phyloP scores from a whole-genome alignment of 2,113 vertebrate genomes.

The Cyrtonyx montezumae region DNA sequence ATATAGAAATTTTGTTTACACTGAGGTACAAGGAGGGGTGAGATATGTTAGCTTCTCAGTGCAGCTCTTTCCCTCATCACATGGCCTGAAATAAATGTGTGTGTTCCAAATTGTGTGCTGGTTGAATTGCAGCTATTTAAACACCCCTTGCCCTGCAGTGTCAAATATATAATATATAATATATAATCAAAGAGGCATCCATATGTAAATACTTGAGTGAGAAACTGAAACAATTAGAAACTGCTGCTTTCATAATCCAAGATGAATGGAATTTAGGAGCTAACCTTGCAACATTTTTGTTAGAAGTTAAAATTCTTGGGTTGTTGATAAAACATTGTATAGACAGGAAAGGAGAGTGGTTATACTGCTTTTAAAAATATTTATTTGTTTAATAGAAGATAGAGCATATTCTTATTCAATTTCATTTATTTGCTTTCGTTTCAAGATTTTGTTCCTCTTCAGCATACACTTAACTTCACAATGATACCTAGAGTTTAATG shows the following conservation, averaged over 20 bases:
- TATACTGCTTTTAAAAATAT: background rate
- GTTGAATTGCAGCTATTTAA: background rate
- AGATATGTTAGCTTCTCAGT: background rate
- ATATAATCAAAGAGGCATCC: background rate
- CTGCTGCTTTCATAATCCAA: background rate
- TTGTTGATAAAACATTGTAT: background rate
- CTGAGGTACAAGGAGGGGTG: background rate
- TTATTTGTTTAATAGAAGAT: background rate
- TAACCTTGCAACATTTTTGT: background rate
- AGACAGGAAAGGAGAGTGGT: background rate
- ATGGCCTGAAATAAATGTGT: background rate
- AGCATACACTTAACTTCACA: rapidly evolving
- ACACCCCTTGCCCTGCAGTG: background rate
- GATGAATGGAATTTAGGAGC: background rate
- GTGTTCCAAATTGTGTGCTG: background rate
- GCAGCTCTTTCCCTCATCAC: background rate
- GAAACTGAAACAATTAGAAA: background rate
- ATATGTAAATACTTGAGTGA: background rate
- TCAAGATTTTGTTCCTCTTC: background rate
- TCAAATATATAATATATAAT: no score
- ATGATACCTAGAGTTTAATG: rapidly evolving
- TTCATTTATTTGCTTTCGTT: background rate
- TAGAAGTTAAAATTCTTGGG: background rate
- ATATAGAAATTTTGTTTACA: background rate
- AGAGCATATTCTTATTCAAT: background rate